Evolutionary conservation across 2,113 vertebrate genomes (phyloP).

Genomic region (Setophaga coronata): DNA sequence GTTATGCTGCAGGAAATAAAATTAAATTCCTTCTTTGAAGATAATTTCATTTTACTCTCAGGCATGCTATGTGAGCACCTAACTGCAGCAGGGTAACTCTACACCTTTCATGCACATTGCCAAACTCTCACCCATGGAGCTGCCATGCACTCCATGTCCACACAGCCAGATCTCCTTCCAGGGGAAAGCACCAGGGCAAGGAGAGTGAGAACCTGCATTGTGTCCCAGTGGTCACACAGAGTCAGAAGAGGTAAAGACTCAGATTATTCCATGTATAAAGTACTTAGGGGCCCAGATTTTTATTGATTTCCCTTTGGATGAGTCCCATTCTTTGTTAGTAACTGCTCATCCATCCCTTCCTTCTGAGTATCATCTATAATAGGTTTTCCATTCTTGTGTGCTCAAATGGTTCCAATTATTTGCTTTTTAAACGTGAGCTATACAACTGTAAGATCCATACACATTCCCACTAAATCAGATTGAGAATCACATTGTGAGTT

Average conservation of each 20-base stretch:
- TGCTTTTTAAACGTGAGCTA: slow-evolving; percentile 53
- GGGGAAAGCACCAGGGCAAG: not conserved
- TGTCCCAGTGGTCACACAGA: not conserved
- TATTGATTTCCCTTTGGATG: not conserved
- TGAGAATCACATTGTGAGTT: slow-evolving; percentile 67
- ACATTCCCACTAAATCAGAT: slow-evolving; percentile 66
- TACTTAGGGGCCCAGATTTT: slow-evolving; percentile 18
- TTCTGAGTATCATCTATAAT: not conserved
- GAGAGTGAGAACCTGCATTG: not conserved
- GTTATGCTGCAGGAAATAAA: not conserved
- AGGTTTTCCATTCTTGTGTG: slow-evolving; percentile 33
- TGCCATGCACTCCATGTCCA: not conserved
- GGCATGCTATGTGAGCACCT: not conserved
- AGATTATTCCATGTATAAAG: not conserved
- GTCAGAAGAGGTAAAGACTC: slow-evolving; percentile 30
- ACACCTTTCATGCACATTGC: not conserved
- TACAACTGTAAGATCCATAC: slow-evolving; percentile 16
- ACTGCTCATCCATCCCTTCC: not conserved
- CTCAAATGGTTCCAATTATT: slow-evolving; percentile 60
- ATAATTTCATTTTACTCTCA: not conserved
- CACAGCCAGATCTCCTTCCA: not conserved
- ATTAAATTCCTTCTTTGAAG: not conserved
- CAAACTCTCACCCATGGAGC: not conserved
- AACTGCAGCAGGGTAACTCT: not conserved
- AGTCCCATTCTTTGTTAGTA: slow-evolving; percentile 7